phyloP scores from a whole-genome alignment of 2,113 vertebrate genomes.

The Ursus arctos region DNA sequence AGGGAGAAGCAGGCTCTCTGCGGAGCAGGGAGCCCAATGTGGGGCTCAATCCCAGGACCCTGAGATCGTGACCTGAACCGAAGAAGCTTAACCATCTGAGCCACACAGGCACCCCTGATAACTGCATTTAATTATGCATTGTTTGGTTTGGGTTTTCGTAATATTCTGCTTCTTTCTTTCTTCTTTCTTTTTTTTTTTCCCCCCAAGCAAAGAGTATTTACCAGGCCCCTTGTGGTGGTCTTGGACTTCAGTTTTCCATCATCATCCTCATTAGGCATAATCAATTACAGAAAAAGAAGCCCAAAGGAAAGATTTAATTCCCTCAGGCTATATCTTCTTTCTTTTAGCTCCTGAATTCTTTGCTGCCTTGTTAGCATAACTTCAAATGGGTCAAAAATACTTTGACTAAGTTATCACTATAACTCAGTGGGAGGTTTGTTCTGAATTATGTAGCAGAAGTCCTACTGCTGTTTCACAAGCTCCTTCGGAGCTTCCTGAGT shows the following conservation, averaged over 20 bases:
- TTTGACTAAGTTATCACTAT: neutral
- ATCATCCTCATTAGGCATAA: neutral
- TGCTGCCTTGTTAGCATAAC: neutral
- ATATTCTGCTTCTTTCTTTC: neutral
- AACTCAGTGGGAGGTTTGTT: neutral
- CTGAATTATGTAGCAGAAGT: neutral
- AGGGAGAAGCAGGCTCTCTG: too few relatives aligned
- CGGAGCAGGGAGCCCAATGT: too few relatives aligned
- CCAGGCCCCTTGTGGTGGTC: neutral
- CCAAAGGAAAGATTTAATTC: neutral
- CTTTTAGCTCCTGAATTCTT: neutral
- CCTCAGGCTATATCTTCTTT: neutral
- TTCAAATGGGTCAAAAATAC: neutral
- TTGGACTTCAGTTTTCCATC: neutral
- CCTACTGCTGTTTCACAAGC: neutral
- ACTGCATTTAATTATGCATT: neutral
- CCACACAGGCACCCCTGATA: neutral
- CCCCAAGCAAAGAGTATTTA: neutral
- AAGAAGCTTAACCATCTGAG: too few relatives aligned
- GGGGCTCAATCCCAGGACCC: too few relatives aligned
- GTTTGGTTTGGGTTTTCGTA: neutral
- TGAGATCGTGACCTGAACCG: too few relatives aligned
- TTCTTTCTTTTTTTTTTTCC: neutral
- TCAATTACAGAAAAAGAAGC: neutral
- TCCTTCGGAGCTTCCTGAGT: neutral